Conservation (phyloP, 92 coral and sea anemone genomes). For the Palythoa caribaeorum region DNA sequence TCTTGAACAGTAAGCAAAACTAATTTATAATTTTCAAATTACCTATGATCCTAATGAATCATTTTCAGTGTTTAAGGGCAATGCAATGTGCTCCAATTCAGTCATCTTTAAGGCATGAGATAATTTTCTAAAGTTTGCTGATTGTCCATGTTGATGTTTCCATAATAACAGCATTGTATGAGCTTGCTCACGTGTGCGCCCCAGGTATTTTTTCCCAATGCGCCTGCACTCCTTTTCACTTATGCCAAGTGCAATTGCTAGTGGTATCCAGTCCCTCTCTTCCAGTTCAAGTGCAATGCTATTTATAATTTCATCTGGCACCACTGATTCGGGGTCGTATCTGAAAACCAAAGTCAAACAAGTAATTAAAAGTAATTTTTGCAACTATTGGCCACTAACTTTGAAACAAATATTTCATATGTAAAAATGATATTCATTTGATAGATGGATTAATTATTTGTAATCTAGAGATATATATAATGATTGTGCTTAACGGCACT, state of each 20-base stretch:
- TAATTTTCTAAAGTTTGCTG: constrained; percentile 61
- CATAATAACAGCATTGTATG: constrained; percentile 72
- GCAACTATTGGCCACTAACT: neutral
- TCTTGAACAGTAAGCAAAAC: too few relatives aligned
- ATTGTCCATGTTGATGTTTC: constrained; percentile 56
- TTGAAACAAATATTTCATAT: neutral
- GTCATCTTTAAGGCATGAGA: constrained; percentile 58
- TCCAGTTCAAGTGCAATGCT: constrained; percentile 67
- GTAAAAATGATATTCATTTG: neutral
- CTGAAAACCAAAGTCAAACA: neutral
- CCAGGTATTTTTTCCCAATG: constrained; percentile 63
- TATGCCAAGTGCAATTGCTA: constrained; percentile 76
- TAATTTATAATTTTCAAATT: too few relatives aligned
- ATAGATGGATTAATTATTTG: too few relatives aligned
- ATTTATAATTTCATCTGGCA: constrained; percentile 67
- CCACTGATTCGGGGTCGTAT: constrained; percentile 35
- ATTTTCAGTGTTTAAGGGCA: neutral
- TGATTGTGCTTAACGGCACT: too few relatives aligned
- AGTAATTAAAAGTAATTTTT: neutral
- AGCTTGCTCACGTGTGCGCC: constrained; percentile 77
- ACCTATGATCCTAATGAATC: neutral
- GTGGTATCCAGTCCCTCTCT: constrained; percentile 79
- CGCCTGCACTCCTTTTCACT: constrained; percentile 63
- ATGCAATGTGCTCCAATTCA: constrained; percentile 59
- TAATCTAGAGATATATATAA: too few relatives aligned